These are phyloP conservation scores for Bhutanitis thaidina DNA, from an alignment of 2,888 invertebrate genomes.

Conservation along the genomic window DNA sequence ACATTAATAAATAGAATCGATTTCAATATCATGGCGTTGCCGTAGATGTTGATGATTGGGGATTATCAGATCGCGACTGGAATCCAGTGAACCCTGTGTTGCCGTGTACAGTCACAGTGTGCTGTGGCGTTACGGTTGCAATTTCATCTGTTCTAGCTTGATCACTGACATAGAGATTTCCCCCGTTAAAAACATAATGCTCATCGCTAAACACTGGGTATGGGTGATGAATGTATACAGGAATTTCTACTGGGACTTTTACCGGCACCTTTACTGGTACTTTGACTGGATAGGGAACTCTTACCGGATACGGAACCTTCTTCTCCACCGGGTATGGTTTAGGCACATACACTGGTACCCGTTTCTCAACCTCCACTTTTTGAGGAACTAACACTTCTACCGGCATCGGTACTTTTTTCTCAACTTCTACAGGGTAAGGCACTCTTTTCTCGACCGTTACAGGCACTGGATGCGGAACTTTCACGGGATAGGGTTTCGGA, in stretches of 20 bases:
- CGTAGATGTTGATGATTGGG: constrained; percentile 30
- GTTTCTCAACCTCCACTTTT: constrained; percentile 61
- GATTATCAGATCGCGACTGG: constrained; percentile 52
- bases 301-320: constrained; percentile 55
- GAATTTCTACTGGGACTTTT: constrained; percentile 53
- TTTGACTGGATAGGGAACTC: constrained; percentile 47
- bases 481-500: constrained; percentile 72
- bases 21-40: constrained; percentile 15
- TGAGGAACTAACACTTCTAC: constrained; percentile 66
- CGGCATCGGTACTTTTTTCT: constrained; percentile 64
- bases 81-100: constrained; percentile 53
- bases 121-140: constrained; percentile 33
- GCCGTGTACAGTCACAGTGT: constrained; percentile 52
- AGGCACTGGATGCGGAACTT: constrained; percentile 57
- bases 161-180: constrained; percentile 16
- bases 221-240: constrained; percentile 55
- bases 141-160: constrained; percentile 15
- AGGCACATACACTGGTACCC: constrained; percentile 58
- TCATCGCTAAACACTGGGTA: constrained; percentile 34
- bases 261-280: constrained; percentile 48
- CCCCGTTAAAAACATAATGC: constrained; percentile 24
- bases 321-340: constrained; percentile 45
- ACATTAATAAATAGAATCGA: constrained; percentile 5
- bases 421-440: constrained; percentile 66
- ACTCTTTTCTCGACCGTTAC: constrained; percentile 58